phyloP scores from a whole-genome alignment of 2,797 vertebrate species.

The Acanthiza pusilla region DNA sequence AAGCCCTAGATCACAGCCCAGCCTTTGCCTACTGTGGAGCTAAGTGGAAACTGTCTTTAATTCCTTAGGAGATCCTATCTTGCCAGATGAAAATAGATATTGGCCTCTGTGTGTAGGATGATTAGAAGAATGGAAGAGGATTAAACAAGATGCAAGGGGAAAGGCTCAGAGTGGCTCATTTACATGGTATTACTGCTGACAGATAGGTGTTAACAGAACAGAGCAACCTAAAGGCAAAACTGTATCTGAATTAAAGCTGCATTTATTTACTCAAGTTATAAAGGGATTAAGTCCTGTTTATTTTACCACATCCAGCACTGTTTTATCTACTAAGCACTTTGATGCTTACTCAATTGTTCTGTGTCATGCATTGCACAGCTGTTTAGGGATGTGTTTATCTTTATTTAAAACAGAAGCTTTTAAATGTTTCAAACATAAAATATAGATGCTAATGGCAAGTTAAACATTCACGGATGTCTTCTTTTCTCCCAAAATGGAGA shows the following conservation, averaged over 20 bases:
- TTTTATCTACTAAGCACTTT: constrained; percentile 75
- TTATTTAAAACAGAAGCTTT: constrained; percentile 69
- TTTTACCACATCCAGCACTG: constrained; percentile 72
- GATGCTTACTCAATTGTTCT: constrained; percentile 71
- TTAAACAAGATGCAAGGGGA: constrained; percentile 79
- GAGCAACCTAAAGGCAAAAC: constrained; percentile 76
- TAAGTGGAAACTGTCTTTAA: constrained; percentile 88
- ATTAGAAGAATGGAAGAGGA: constrained; percentile 95
- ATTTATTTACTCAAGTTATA: constrained; percentile 82
- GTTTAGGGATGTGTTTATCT: constrained; percentile 68
- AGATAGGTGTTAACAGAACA: constrained; percentile 77
- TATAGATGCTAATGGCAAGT: constrained; percentile 60
- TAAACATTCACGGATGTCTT: constrained; percentile 37
- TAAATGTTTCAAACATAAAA: constrained; percentile 63
- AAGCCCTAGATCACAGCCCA: constrained; percentile 94
- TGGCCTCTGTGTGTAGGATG: constrained; percentile 89
- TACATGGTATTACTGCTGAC: constrained; percentile 83
- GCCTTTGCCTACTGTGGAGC: constrained; percentile 79
- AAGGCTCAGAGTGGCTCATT: constrained; percentile 78
- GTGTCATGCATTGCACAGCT: constrained; percentile 56
- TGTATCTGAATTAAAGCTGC: constrained; percentile 78
- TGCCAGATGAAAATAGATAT: constrained; percentile 98
- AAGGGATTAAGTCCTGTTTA: constrained; percentile 81
- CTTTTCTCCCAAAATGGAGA: constrained; percentile 29
- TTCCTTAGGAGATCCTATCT: constrained; percentile 98